Base-by-base conservation (phyloP, 2,797 vertebrate species). In the Catamblyrhynchus diadema region DNA sequence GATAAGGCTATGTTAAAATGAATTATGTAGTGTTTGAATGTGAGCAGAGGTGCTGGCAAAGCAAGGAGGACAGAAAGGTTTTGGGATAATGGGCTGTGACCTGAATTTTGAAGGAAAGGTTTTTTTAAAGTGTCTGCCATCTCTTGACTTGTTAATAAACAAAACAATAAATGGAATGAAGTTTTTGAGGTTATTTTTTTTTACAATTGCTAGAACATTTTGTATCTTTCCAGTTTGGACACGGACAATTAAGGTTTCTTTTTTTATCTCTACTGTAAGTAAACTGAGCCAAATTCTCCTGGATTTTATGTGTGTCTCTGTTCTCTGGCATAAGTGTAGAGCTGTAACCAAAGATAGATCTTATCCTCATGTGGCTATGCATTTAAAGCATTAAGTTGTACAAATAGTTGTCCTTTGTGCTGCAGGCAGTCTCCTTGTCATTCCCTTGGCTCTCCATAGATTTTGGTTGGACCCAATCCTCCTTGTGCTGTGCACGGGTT, bases 21-120 rank as follows among this genome's bases (percentile, higher is more conserved):
- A 93, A 88, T 93, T 91, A 94, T 95, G 66, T 81, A 88, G 87
- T 84, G 93, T 86, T 80, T 65, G 70, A 74, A 60, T 88, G 45
- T 53, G 47, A 91, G 73, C 73, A 79, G 91, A 81, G 70, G 84
- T 93, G 75, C 89, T 94, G 81, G 61, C 62, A 95, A 86, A 61
- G 75, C 37, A 59, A 66, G 71, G 39, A 71, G 53, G 65, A 81
- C 75, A 94, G 70, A 79, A 82, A 17, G 48, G 17, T 32, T 87
- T 86, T 73, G 64, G 86, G 62, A 92, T 86, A 50, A 84, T 54
- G n/a, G 30, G 14, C 90, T 95, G 19, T 81, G 88, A 90, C 71
- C 85, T 79, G 74, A 85, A 35, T 78, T 73, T 72, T 74, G 30
- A 85, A 71, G 35, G 44, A 74, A 45, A 73, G 11, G 6, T 4